Evolutionary conservation across 2,888 invertebrate genomes (phyloP).

Genomic region (Drosophila demipolita): DNA sequence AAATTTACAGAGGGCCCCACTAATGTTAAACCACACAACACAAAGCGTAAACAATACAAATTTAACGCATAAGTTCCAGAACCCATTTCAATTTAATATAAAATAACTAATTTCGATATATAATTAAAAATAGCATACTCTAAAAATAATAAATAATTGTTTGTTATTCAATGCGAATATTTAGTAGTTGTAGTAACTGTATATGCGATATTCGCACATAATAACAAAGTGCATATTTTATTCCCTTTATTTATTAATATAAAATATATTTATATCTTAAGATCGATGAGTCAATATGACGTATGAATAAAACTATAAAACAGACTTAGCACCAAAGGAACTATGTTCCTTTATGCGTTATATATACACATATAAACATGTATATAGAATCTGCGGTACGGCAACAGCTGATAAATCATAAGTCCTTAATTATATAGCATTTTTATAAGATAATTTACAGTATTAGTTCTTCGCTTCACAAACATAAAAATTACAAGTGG

Average conservation of each 20-base stretch:
- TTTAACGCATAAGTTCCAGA: background rate
- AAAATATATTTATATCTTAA: background rate
- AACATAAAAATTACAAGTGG: constrained; percentile 19
- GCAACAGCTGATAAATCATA: background rate
- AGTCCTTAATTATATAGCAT: background rate
- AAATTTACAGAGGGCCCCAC: constrained; percentile 52
- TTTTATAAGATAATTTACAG: background rate
- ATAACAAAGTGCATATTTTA: background rate
- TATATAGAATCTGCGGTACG: background rate
- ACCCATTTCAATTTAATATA: background rate
- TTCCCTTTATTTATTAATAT: background rate
- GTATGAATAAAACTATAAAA: constrained; percentile 33
- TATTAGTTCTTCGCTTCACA: background rate
- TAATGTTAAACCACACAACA: constrained; percentile 9
- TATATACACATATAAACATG: constrained; percentile 4
- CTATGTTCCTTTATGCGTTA: background rate
- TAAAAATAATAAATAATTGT: background rate
- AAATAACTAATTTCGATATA: background rate
- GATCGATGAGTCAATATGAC: constrained; percentile 12
- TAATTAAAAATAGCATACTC: background rate
- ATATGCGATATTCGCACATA: background rate
- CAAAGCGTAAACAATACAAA: background rate
- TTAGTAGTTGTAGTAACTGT: background rate
- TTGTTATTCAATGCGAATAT: background rate
- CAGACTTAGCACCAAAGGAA: constrained; percentile 2